Conservation (phyloP, 2,113 vertebrate genomes). For the Pavo muticus region DNA sequence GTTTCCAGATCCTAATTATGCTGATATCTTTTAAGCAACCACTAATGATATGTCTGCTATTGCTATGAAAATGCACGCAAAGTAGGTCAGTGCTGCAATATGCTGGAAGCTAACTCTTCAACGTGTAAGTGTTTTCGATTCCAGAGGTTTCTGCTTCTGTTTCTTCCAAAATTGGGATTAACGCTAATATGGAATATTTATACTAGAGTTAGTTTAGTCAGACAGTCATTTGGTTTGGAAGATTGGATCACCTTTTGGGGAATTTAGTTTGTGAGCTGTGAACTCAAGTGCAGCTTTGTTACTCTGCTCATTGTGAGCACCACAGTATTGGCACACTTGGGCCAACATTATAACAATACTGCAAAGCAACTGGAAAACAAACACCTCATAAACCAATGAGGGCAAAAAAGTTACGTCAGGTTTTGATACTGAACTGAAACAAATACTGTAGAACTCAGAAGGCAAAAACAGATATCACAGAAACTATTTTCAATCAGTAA, state of each 20-base stretch:
- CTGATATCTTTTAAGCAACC: not conserved
- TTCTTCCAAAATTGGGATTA: not conserved
- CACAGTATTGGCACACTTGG: rapidly evolving
- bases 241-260: not conserved
- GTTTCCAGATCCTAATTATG: not conserved
- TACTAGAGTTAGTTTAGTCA: not conserved
- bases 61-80: not conserved
- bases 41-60: not conserved
- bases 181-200: not conserved
- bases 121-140: not conserved
- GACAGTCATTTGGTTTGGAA: not conserved
- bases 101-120: not conserved
- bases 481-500: not conserved
- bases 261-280: not conserved
- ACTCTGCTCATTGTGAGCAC: not conserved
- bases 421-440: not conserved
- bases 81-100: not conserved
- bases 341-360: not conserved
- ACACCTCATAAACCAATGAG: not conserved
- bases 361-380: not conserved
- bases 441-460: not conserved
- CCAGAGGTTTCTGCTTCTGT: not conserved
- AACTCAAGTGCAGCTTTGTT: not conserved
- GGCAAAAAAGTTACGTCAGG: not conserved
- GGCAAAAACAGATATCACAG: not conserved